Conservation (phyloP, 2,797 vertebrate genomes). For the Pterois miles region DNA sequence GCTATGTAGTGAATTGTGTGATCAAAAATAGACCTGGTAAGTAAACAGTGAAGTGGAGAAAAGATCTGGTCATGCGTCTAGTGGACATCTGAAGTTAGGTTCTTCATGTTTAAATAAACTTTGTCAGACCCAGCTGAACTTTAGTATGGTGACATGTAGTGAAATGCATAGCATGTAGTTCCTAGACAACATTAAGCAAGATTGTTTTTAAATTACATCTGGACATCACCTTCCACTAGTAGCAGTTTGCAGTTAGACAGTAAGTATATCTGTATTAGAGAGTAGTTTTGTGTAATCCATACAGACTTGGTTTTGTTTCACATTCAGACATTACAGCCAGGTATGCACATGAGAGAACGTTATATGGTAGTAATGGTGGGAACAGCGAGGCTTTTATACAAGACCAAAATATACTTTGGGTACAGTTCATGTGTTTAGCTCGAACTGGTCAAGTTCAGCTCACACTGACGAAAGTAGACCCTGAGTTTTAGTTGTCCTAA, state of each 20-base stretch:
- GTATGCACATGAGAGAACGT: not conserved
- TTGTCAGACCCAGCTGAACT: not conserved
- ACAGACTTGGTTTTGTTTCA: not conserved
- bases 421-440: not conserved
- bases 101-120: not conserved
- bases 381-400: not conserved
- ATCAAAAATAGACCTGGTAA: not conserved
- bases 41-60: not conserved
- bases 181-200: not conserved
- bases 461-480: not conserved
- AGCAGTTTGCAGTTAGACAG: not conserved
- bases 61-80: not conserved
- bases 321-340: not conserved
- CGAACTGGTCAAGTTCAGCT: constrained; percentile 1
- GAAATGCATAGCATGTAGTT: not conserved
- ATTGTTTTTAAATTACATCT: not conserved
- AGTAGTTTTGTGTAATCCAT: not conserved
- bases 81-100: not conserved
- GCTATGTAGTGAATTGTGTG: not conserved
- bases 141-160: not conserved
- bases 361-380: not conserved
- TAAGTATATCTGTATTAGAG: not conserved
- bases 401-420: not conserved
- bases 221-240: not conserved
- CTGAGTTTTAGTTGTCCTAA: not conserved